A percentile compares a stretch with the other conserved stretches of the same genome.
Evolutionary conservation across 2,888 invertebrate species (phyloP).

Genomic region (Chaetoderma sp.): DNA sequence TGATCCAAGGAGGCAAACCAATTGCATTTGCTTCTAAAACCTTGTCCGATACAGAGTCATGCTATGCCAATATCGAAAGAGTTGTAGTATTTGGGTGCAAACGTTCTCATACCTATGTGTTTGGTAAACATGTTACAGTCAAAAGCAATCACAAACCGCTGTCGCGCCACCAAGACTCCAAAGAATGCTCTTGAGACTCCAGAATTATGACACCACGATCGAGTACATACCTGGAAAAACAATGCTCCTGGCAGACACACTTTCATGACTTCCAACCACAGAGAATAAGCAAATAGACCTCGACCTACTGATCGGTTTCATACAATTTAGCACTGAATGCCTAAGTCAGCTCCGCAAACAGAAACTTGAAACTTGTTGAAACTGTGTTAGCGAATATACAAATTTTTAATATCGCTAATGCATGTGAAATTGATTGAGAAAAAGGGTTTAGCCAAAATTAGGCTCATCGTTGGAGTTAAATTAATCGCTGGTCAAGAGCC

Average conservation of each 20-base stretch:
- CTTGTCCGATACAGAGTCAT: constrained; percentile 17
- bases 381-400: no score
- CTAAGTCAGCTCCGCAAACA: no score
- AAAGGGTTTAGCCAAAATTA: no score
- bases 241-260: constrained; percentile 32
- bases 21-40: constrained; percentile 27
- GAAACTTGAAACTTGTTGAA: no score
- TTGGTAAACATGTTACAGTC: constrained; percentile 17
- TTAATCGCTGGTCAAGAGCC: no score
- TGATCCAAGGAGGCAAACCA: constrained; percentile 23
- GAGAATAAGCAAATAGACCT: no score
- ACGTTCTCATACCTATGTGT: constrained; percentile 28
- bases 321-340: no score
- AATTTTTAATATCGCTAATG: no score
- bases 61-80: constrained; percentile 32
- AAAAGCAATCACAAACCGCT: constrained; percentile 30
- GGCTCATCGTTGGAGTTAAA: no score
- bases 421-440: no score
- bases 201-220: constrained; percentile 28
- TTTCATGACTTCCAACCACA: constrained; percentile 15
- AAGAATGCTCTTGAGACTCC: constrained; percentile 27
- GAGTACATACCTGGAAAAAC: constrained; percentile 30
- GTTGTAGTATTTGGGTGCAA: constrained; percentile 31
- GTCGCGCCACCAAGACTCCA: constrained; percentile 30
- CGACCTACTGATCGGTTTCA: no score